These are phyloP conservation scores for Illadopsis cleaveri DNA, from an alignment of 2,113 vertebrate species.

Conservation along the genomic window DNA sequence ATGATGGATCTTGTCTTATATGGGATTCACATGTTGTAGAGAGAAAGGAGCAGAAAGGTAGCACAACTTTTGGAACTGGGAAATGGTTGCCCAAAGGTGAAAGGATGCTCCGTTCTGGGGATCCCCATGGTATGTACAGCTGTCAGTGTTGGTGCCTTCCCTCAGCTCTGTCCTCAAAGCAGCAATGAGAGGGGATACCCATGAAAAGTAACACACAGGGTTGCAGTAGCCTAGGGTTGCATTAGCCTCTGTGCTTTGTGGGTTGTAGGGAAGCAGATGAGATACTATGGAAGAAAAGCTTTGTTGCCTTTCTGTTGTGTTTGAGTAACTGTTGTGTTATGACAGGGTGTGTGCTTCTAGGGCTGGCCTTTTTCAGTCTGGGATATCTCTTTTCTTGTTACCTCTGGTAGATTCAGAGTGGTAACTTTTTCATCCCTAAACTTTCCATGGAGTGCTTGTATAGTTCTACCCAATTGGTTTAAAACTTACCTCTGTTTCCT, in stretches of 20 bases:
- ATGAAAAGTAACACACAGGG: not conserved
- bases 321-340: not conserved
- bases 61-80: not conserved
- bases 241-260: not conserved
- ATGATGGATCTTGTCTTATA: not conserved
- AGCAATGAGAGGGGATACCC: not conserved
- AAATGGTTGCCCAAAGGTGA: not conserved
- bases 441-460: not conserved
- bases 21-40: not conserved
- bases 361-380: not conserved
- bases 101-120: not conserved
- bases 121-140: not conserved
- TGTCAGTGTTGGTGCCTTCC: not conserved
- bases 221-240: not conserved
- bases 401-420: not conserved
- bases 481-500: not conserved
- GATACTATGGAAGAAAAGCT: not conserved
- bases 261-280: not conserved
- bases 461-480: not conserved
- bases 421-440: not conserved
- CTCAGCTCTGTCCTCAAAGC: not conserved
- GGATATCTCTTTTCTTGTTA: not conserved
- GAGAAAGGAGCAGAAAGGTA: not conserved
- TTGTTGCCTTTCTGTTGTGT: not conserved
- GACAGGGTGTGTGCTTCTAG: not conserved